A percentile compares a stretch with the other conserved stretches of the same genome.
Evolutionary conservation across 30 jellyfish, hydroid and myxozoan species (phyloP).

Genomic region (Hydractinia symbiolongicarpus): DNA sequence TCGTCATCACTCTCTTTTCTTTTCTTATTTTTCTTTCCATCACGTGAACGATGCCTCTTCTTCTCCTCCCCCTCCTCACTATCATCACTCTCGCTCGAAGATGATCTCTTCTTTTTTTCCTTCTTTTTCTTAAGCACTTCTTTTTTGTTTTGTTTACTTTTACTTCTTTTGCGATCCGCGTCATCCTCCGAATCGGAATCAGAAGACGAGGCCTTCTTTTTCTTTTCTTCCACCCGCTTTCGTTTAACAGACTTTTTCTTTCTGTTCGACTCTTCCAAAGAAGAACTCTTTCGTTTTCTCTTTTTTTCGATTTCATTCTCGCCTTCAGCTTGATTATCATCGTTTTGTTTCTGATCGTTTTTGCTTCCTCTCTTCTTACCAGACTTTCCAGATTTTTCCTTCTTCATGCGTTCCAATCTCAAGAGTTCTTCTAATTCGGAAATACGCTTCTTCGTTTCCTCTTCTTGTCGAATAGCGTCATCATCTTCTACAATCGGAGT

Average conservation of each 20-base stretch:
- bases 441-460: constrained; percentile 26
- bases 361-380: constrained; percentile 3
- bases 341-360: not conserved
- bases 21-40: not conserved
- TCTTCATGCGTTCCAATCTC: constrained; percentile 31
- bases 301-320: not conserved
- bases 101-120: not conserved
- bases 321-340: not conserved
- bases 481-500: constrained; percentile 4
- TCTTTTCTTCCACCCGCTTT: not conserved
- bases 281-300: not conserved
- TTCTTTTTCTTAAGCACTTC: not conserved
- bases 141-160: not conserved
- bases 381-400: constrained; percentile 15
- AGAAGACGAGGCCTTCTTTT: not conserved
- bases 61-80: not conserved
- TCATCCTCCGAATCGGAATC: constrained; percentile 13
- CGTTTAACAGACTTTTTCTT: not conserved
- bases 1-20: not conserved
- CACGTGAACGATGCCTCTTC: constrained; percentile 4
- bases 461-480: constrained; percentile 14
- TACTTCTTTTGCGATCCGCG: not conserved
- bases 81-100: constrained; percentile 8
- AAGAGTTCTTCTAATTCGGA: constrained; percentile 22
- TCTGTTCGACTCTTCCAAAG: not conserved